A percentile compares a stretch with the other conserved stretches of the same genome.
Conservation (phyloP, 1,140 invertebrate genomes). For the Atopsyche davidsoni region DNA sequence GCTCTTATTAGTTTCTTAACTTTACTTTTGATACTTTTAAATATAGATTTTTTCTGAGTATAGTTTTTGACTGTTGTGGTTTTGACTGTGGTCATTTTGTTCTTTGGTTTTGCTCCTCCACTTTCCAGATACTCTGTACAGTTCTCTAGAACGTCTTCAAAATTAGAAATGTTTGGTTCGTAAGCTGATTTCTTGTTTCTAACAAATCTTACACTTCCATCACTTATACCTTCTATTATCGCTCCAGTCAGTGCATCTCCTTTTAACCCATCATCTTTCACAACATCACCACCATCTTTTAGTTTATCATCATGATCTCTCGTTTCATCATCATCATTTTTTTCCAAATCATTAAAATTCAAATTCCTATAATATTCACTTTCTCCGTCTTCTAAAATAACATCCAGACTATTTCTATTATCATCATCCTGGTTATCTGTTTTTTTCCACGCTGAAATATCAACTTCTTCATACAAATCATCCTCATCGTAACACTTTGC, state of each 20-base stretch:
- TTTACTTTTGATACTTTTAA: constrained; percentile 33
- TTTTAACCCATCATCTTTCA: constrained; percentile 4
- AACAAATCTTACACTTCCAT: constrained; percentile 23
- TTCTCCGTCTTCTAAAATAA: constrained; percentile 46
- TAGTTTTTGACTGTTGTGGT: constrained; percentile 34
- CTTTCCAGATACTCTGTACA: constrained; percentile 38
- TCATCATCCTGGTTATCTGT: background rate
- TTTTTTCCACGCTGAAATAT: constrained; percentile 34
- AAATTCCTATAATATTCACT: constrained; percentile 41
- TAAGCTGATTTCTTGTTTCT: constrained; percentile 16
- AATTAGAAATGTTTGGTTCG: constrained; percentile 4
- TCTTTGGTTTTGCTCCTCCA: constrained; percentile 21
- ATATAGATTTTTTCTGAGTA: constrained; percentile 39
- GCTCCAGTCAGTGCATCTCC: constrained; percentile 2
- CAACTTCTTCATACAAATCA: constrained; percentile 45
- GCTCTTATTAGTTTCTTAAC: constrained; percentile 39
- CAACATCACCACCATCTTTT: too few relatives aligned
- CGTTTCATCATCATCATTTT: constrained; percentile 6
- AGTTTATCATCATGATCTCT: constrained; percentile 11
- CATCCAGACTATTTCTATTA: constrained; percentile 34
- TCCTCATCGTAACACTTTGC: constrained; percentile 36
- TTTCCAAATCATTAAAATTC: constrained; percentile 13
- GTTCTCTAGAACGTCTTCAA: constrained; percentile 32
- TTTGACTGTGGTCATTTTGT: constrained; percentile 32
- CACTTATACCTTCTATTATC: constrained; percentile 21